phyloP scores from a whole-genome alignment of 1,140 invertebrate species.

The Campoletis sonorensis region DNA sequence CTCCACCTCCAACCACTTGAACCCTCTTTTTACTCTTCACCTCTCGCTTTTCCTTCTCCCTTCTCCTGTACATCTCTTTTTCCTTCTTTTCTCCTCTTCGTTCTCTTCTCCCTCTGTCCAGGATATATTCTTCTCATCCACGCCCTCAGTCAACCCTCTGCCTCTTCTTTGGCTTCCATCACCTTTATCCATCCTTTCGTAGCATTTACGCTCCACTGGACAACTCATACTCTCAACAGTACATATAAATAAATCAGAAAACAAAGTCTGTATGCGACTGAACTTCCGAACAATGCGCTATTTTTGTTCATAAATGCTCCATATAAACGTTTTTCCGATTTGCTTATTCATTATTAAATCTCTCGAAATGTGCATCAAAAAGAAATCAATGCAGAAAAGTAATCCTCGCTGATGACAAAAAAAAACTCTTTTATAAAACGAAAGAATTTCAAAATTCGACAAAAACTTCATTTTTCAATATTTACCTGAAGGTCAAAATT shows the following conservation, averaged over 20 bases:
- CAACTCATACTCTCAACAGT: constrained; percentile 57
- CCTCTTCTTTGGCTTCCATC: background rate
- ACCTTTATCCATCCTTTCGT: constrained; percentile 39
- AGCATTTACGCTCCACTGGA: constrained; percentile 55
- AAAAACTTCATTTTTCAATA: too few relatives aligned
- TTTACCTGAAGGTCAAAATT: too few relatives aligned
- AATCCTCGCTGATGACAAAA: too few relatives aligned
- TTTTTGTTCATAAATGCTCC: too few relatives aligned
- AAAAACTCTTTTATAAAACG: too few relatives aligned
- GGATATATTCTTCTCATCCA: constrained; percentile 22
- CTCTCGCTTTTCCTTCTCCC: constrained; percentile 57
- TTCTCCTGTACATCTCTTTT: constrained; percentile 51
- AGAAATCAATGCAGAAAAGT: too few relatives aligned
- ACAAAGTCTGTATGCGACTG: too few relatives aligned
- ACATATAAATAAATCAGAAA: constrained; percentile 43
- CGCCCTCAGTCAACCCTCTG: constrained; percentile 11
- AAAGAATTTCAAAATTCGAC: too few relatives aligned
- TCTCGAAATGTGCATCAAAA: too few relatives aligned
- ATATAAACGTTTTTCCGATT: too few relatives aligned
- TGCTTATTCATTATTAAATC: too few relatives aligned
- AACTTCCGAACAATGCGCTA: too few relatives aligned
- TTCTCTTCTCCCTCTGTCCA: background rate
- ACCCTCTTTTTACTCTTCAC: constrained; percentile 48
- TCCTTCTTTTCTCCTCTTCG: constrained; percentile 54
- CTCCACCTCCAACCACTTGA: constrained; percentile 56